These are phyloP conservation scores for Agelastica alni DNA, from an alignment of 2,888 invertebrate genomes.

Conservation along the genomic window DNA sequence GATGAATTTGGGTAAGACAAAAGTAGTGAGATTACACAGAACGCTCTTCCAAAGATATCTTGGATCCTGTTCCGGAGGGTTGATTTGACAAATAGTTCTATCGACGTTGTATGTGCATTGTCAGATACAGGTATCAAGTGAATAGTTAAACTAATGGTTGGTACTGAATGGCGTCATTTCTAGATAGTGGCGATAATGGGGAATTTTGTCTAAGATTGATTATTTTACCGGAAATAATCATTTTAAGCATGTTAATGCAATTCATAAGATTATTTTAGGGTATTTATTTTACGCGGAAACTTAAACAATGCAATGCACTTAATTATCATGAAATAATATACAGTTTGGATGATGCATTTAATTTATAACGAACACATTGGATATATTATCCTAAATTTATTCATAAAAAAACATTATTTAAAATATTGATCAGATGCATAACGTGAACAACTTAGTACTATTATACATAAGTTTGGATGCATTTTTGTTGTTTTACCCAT, in stretches of 20 bases:
- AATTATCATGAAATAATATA: no score
- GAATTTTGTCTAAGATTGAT: conserved; percentile 16
- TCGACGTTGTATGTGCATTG: conserved; percentile 33
- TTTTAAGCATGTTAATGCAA: not conserved
- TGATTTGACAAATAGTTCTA: conserved; percentile 38
- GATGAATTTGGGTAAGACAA: conserved; percentile 46
- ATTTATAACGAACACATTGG: no score
- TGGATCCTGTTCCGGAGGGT: conserved; percentile 41
- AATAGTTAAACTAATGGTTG: conserved; percentile 23
- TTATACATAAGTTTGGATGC: no score
- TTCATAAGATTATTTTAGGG: no score
- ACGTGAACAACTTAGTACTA: no score
- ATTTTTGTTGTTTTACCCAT: no score
- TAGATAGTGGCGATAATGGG: conserved; percentile 11
- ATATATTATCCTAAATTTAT: no score
- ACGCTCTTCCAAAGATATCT: conserved; percentile 41
- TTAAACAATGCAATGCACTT: no score
- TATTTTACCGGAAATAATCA: not conserved
- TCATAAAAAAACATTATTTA: no score
- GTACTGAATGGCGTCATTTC: conserved; percentile 6
- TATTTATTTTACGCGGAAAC: no score
- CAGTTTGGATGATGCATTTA: no score
- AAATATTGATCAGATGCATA: no score
- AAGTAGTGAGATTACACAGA: conserved; percentile 41
- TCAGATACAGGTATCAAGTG: conserved; percentile 32